phyloP scores from a whole-genome alignment of 1,140 invertebrate species.

The Hestina assimilis region DNA sequence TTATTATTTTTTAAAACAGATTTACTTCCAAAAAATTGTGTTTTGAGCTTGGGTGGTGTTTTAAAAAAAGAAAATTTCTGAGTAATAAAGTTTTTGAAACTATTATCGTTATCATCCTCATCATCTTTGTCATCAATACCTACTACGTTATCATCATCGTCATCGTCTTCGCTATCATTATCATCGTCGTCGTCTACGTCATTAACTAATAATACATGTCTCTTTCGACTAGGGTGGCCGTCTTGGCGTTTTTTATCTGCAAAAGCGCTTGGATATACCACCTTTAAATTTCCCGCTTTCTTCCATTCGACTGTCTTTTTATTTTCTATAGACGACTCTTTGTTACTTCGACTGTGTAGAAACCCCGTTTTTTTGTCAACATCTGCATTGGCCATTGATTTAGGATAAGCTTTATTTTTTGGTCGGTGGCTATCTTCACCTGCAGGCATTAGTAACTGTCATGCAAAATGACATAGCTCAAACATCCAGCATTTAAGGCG shows the following conservation, averaged over 20 bases:
- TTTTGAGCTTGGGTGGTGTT: background rate
- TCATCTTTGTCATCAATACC: conserved; percentile 52
- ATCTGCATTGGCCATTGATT: conserved; percentile 74
- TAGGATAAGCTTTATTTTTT: conserved; percentile 67
- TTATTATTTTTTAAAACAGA: background rate
- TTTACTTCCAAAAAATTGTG: background rate
- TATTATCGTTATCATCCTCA: conserved; percentile 67
- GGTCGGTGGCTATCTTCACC: conserved; percentile 76
- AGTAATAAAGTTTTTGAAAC: conserved; percentile 15
- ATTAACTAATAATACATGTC: conserved; percentile 55
- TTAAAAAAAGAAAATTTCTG: conserved; percentile 8
- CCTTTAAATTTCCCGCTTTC: conserved; percentile 40
- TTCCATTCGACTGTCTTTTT: conserved; percentile 35
- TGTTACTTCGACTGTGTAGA: conserved; percentile 27
- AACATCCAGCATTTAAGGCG: conserved; percentile 73
- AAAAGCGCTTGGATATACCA: conserved; percentile 35
- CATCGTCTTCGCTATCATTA: conserved; percentile 42
- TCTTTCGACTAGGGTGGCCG: conserved; percentile 54
- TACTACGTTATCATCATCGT: conserved; percentile 14
- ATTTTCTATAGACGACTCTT: conserved; percentile 25
- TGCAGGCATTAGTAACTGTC: conserved; percentile 80
- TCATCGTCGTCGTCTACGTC: conserved; percentile 74
- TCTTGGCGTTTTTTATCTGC: conserved; percentile 60
- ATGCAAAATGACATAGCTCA: conserved; percentile 79
- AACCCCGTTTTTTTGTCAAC: conserved; percentile 61